Conservation (phyloP, 2,888 invertebrate genomes). For the Phalera bucephala region DNA sequence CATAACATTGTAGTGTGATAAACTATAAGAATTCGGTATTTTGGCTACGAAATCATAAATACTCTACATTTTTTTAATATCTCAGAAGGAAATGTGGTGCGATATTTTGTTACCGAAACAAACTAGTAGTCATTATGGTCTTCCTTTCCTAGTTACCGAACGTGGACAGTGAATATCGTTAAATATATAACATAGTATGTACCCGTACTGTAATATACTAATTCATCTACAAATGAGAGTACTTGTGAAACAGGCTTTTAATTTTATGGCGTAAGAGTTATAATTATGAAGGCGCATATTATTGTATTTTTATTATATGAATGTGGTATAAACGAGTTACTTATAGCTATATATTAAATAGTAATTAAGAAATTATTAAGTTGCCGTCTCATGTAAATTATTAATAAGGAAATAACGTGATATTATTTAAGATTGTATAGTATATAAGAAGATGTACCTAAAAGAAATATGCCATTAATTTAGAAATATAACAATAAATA, state of each 20-base stretch:
- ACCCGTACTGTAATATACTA: background rate
- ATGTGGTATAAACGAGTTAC: conserved; percentile 16
- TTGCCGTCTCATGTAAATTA: conserved; percentile 33
- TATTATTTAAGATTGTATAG: conserved; percentile 58
- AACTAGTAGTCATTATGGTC: conserved; percentile 48
- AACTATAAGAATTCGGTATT: no score
- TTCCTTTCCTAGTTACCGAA: conserved; percentile 67
- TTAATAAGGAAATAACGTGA: conserved; percentile 53
- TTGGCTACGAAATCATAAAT: no score
- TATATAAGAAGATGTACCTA: conserved; percentile 51
- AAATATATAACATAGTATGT: no score
- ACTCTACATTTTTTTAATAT: no score
- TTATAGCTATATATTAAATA: conserved; percentile 16
- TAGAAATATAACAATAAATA: conserved; percentile 36
- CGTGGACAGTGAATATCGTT: conserved; percentile 35
- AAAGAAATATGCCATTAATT: conserved; percentile 61
- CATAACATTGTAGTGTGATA: no score
- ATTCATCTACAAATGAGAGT: background rate
- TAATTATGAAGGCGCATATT: conserved; percentile 13
- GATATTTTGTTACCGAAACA: conserved; percentile 55
- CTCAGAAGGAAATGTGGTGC: no score
- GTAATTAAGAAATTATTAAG: conserved; percentile 26
- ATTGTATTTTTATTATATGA: conserved; percentile 12
- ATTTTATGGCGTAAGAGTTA: conserved; percentile 5
- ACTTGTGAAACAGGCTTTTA: conserved; percentile 2